A percentile compares a stretch with the other conserved stretches of the same genome.
These are phyloP conservation scores for Agelas oroides DNA, from an alignment of 37 sponge, comb jelly and placozoan species.

Conservation along the genomic window DNA sequence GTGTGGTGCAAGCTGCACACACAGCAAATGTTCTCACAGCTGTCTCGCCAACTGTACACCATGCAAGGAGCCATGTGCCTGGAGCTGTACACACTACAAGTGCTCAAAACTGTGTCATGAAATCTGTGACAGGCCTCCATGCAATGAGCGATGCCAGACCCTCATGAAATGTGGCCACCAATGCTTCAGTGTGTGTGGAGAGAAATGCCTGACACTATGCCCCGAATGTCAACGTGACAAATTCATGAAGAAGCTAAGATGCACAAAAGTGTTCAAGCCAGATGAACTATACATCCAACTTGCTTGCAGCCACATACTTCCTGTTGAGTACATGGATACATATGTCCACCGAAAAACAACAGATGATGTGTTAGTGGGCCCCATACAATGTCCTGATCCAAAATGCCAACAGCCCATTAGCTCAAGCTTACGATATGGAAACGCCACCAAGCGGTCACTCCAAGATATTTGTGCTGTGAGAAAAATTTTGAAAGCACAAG, in stretches of 20 bases:
- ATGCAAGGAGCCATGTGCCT: conserved; percentile 43
- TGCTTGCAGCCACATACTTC: conserved; percentile 50
- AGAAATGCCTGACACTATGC: conserved; percentile 70
- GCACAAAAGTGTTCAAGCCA: background rate
- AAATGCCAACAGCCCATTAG: conserved; percentile 19
- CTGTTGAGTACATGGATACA: conserved; percentile 45
- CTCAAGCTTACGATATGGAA: conserved; percentile 48
- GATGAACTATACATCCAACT: conserved; percentile 26
- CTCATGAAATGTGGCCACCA: conserved; percentile 66
- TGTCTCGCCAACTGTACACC: background rate
- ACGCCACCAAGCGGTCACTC: conserved; percentile 17
- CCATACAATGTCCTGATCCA: conserved; percentile 39
- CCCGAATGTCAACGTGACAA: conserved; percentile 39
- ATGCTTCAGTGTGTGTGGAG: conserved; percentile 83
- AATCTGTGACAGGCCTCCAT: conserved; percentile 57
- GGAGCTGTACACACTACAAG: conserved; percentile 41
- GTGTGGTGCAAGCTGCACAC: conserved; percentile 21
- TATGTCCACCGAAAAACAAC: conserved; percentile 1
- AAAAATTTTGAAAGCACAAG: background rate
- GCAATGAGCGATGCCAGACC: conserved; percentile 64
- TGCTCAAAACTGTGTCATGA: conserved; percentile 69
- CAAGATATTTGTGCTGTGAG: conserved; percentile 3
- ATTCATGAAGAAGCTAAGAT: conserved; percentile 23
- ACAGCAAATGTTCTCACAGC: background rate
- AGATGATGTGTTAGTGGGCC: background rate